Conservation (phyloP, 1,140 invertebrate genomes). For the Thrips palmi region DNA sequence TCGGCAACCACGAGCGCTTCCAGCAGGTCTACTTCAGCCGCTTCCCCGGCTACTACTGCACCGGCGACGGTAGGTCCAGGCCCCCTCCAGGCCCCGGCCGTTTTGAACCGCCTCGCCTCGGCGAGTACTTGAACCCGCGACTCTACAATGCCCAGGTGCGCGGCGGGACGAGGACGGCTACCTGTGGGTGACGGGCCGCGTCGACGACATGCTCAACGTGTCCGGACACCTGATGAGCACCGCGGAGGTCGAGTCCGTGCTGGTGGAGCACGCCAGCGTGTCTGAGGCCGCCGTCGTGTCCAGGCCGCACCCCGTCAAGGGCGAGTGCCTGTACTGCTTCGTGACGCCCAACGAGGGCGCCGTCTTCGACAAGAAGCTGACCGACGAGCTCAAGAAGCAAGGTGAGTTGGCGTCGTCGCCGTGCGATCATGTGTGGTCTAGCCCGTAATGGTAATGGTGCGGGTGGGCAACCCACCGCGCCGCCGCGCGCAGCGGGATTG, state of each 20-base stretch:
- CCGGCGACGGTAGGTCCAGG: slow-evolving; percentile 70
- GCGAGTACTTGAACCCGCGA: no score
- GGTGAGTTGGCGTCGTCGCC: slow-evolving; percentile 23
- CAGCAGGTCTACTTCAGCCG: slow-evolving; percentile 89
- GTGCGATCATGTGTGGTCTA: not conserved
- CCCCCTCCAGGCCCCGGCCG: not conserved
- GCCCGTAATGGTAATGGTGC: no score
- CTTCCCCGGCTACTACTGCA: slow-evolving; percentile 92
- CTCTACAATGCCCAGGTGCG: slow-evolving; percentile 67
- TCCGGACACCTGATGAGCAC: slow-evolving; percentile 95
- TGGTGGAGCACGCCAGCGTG: slow-evolving; percentile 65
- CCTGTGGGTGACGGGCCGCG: slow-evolving; percentile 89
- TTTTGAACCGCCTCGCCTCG: not conserved
- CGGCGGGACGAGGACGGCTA: slow-evolving; percentile 84
- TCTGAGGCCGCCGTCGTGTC: slow-evolving; percentile 92
- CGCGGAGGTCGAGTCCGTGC: slow-evolving; percentile 81
- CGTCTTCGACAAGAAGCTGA: slow-evolving; percentile 45
- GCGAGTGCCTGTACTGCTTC: slow-evolving; percentile 93
- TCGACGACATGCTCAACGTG: slow-evolving; percentile 97
- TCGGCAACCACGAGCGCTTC: slow-evolving; percentile 81
- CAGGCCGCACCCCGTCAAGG: slow-evolving; percentile 82
- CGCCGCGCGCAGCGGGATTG: no score
- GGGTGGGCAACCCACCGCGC: no score
- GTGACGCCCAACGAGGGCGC: slow-evolving; percentile 69
- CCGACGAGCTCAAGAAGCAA: slow-evolving; percentile 55